Evolutionary conservation across 2,888 invertebrate genomes (phyloP).

Genomic region (Scrobipalpa costella): DNA sequence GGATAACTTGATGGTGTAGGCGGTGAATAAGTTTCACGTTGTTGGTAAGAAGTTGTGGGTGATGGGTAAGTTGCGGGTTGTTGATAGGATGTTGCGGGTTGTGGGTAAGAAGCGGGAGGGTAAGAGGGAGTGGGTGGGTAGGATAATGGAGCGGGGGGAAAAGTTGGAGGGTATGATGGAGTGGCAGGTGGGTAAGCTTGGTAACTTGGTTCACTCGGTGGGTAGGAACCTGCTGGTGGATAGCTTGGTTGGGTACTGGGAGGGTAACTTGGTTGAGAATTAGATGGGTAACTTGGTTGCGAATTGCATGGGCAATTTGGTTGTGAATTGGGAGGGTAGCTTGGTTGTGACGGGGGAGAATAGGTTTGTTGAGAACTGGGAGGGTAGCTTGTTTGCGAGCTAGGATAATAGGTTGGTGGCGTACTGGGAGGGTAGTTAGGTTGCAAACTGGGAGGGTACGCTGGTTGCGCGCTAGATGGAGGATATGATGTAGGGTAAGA

Average conservation of each 20-base stretch:
- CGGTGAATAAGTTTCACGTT: conserved; percentile 24
- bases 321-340: no score
- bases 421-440: conserved; percentile 34
- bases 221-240: no score
- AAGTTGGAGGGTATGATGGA: conserved; percentile 30
- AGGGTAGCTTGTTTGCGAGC: conserved; percentile 24
- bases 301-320: conserved; percentile 23
- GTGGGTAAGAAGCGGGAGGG: conserved; percentile 27
- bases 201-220: conserved; percentile 16
- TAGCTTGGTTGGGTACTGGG: conserved; percentile 21
- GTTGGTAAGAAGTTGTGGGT: conserved; percentile 24
- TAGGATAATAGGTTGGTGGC: conserved; percentile 13
- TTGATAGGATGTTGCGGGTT: conserved; percentile 20
- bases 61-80: conserved; percentile 14
- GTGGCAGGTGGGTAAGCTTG: conserved; percentile 12
- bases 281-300: conserved; percentile 27
- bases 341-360: conserved; percentile 27
- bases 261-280: conserved; percentile 27
- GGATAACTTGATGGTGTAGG: background rate
- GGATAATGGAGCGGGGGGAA: conserved; percentile 27
- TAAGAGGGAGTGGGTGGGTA: conserved; percentile 26
- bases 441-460: conserved; percentile 34
- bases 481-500: conserved; percentile 31
- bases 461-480: conserved; percentile 25
- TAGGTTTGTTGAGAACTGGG: conserved; percentile 26